Conservation (phyloP, 1,140 invertebrate genomes). For the Sinella curviseta region DNA sequence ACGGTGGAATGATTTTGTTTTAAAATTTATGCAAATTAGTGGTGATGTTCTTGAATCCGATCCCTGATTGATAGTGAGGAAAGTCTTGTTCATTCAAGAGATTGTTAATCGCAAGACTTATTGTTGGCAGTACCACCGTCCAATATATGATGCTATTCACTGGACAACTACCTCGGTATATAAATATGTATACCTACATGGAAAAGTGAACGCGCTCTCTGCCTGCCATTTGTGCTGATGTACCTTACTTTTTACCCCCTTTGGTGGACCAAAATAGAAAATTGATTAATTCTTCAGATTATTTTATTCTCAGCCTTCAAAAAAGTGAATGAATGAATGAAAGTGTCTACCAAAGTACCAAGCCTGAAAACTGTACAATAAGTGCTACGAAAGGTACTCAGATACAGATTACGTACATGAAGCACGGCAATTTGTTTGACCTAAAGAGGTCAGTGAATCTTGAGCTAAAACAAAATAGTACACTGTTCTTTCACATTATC, state of each 20-base stretch:
- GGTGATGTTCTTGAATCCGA: neutral
- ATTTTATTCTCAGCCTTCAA: neutral
- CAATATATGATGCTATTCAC: no score
- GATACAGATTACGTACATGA: no score
- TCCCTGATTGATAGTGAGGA: neutral
- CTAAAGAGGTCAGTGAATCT: constrained; percentile 39
- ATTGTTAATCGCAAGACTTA: no score
- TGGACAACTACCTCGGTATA: neutral
- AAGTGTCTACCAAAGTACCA: constrained; percentile 5
- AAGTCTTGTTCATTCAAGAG: neutral
- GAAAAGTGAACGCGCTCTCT: no score
- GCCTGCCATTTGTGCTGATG: neutral
- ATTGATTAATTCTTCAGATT: constrained; percentile 45
- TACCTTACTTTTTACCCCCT: constrained; percentile 29
- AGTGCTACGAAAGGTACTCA: neutral
- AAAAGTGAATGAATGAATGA: constrained; percentile 14
- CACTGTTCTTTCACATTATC: no score
- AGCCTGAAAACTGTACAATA: neutral
- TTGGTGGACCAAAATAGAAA: constrained; percentile 44
- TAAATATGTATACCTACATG: no score
- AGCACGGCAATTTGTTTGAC: constrained; percentile 42
- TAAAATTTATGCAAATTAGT: neutral
- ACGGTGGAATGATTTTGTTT: neutral
- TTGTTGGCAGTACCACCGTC: no score
- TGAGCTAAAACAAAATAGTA: neutral